Percentiles rank a stretch among this genome's conserved stretches.
phyloP scores from a whole-genome alignment of 1,140 invertebrate species.

The Euschistus heros region DNA sequence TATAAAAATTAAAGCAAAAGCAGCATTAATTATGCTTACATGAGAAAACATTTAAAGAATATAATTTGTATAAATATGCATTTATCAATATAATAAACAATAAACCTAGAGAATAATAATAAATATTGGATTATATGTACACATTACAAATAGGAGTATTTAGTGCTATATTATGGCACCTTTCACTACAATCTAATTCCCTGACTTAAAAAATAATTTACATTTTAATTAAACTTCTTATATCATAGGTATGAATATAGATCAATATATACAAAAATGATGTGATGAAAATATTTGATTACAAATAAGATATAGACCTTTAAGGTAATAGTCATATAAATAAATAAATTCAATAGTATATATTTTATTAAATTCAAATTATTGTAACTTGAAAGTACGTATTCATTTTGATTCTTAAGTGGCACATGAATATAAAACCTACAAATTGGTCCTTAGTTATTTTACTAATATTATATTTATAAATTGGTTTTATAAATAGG shows the following conservation, averaged over 20 bases:
- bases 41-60: no score
- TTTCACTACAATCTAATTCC: not conserved
- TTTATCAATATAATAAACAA: not conserved
- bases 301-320: slow-evolving; percentile 8
- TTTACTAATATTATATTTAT: not conserved
- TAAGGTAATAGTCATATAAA: not conserved
- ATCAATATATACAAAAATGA: no score
- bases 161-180: slow-evolving; percentile 14
- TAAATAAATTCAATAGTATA: not conserved
- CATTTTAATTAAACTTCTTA: not conserved
- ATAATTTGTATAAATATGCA: no score
- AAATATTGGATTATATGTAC: not conserved
- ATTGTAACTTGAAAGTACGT: slow-evolving; percentile 8
- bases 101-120: not conserved
- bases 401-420: slow-evolving; percentile 9
- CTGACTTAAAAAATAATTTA: slow-evolving; percentile 3
- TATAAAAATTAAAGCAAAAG: no score
- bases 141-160: not conserved
- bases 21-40: no score
- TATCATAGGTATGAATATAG: no score
- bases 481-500: not conserved
- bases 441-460: not conserved
- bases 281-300: not conserved
- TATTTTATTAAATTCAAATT: not conserved
- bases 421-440: not conserved